Percentiles rank a stretch among this genome's conserved stretches.
Conservation (phyloP, 2,797 vertebrate genomes). For the Kryptolebias ocellatus region DNA sequence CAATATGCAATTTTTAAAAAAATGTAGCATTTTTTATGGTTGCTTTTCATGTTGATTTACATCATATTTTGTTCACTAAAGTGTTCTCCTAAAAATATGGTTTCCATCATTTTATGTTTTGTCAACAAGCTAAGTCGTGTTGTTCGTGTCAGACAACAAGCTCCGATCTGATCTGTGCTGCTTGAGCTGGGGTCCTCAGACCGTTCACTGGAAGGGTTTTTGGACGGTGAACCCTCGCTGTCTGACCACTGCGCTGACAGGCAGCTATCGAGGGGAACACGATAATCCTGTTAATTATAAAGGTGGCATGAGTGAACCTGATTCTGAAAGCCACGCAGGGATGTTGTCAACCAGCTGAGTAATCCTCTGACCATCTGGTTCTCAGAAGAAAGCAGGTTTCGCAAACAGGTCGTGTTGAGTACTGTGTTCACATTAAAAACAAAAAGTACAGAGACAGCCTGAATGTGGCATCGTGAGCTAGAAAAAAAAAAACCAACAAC, state of each 20-base stretch:
- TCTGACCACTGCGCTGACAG: constrained; percentile 62
- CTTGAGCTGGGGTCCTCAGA: constrained; percentile 7
- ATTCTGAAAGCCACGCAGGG: constrained; percentile 57
- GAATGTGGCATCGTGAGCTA: constrained; percentile 10
- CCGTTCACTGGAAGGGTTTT: constrained; percentile 18
- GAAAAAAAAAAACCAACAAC: constrained; percentile 5
- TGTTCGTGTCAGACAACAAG: neutral
- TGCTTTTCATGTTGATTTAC: constrained; percentile 1
- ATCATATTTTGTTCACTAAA: constrained; percentile 15
- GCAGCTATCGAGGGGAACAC: constrained; percentile 71
- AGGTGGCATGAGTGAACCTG: constrained; percentile 70
- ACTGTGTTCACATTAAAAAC: constrained; percentile 26
- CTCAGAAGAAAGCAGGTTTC: constrained; percentile 35
- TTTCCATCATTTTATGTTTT: neutral
- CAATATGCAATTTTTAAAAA: constrained; percentile 26
- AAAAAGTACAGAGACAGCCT: constrained; percentile 19
- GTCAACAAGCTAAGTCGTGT: neutral
- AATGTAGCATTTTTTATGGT: constrained; percentile 12
- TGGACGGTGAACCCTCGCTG: constrained; percentile 42
- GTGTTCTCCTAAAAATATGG: neutral
- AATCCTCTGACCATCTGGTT: constrained; percentile 48
- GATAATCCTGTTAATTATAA: constrained; percentile 77
- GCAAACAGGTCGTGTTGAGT: constrained; percentile 19
- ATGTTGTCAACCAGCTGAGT: constrained; percentile 54
- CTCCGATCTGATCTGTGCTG: neutral